Percentiles rank a stretch among this genome's conserved stretches.
phyloP scores from a whole-genome alignment of 2,888 invertebrate species.

The Megaustenia siamemsis region DNA sequence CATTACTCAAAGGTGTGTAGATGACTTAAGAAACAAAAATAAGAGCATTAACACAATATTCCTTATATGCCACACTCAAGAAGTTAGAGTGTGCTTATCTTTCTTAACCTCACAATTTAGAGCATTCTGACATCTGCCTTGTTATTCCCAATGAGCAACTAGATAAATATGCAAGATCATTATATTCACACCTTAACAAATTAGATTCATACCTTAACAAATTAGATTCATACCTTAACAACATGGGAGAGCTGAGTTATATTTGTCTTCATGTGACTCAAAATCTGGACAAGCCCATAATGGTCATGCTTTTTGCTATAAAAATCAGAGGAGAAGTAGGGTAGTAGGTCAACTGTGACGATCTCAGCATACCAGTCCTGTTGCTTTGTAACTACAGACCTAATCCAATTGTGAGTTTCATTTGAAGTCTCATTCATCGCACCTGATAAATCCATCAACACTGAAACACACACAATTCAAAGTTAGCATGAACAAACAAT shows the following conservation, averaged over 20 bases:
- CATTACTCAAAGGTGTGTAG: no score
- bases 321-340: slow-evolving; percentile 24
- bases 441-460: slow-evolving; percentile 34
- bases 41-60: no score
- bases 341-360: slow-evolving; percentile 38
- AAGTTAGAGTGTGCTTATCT: no score
- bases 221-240: slow-evolving; percentile 24
- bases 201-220: no score
- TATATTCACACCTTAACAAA: no score
- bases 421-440: neutral
- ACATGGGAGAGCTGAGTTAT: neutral
- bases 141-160: no score
- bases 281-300: slow-evolving; percentile 9
- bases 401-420: slow-evolving; percentile 18
- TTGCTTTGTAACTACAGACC: neutral
- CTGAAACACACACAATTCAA: slow-evolving; percentile 37
- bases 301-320: slow-evolving; percentile 27
- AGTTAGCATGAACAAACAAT: neutral
- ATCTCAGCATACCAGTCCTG: slow-evolving; percentile 50
- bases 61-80: no score
- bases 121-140: no score
- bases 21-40: no score
- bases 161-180: no score
- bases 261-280: neutral
- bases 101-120: no score